Conservation (phyloP, 2,797 vertebrate genomes). For the Sebastes steindachneri region DNA sequence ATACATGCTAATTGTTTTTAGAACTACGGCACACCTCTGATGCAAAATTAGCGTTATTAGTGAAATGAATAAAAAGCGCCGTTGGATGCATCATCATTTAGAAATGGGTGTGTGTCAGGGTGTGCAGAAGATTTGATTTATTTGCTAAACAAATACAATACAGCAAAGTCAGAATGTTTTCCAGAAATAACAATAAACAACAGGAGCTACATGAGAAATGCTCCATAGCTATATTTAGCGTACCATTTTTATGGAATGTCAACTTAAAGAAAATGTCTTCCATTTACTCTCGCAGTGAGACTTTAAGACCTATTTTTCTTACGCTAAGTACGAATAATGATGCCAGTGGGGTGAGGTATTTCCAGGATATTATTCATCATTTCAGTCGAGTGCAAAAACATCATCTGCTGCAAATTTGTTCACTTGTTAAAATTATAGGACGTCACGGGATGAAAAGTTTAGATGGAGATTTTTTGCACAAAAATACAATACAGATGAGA, state of each 20-base stretch:
- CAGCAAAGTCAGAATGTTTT: not conserved
- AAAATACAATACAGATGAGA: not conserved
- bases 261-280: constrained; percentile 9
- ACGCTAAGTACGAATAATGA: not conserved
- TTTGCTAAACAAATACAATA: constrained; percentile 29
- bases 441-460: not conserved
- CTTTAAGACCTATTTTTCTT: constrained; percentile 3
- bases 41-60: not conserved
- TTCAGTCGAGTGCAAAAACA: not conserved
- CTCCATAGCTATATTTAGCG: constrained; percentile 25
- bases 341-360: not conserved
- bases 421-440: not conserved
- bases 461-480: not conserved
- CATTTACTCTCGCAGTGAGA: not conserved
- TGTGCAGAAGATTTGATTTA: constrained; percentile 45
- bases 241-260: constrained; percentile 31
- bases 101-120: not conserved
- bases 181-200: not conserved
- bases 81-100: not conserved
- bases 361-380: not conserved
- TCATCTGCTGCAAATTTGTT: not conserved
- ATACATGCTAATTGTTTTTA: not conserved
- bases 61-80: not conserved
- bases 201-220: constrained; percentile 6
- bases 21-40: not conserved